A percentile compares a stretch with the other conserved stretches of the same genome.
Evolutionary conservation across 1,140 invertebrate genomes (phyloP).

Genomic region (Amphibalanus amphitrite): DNA sequence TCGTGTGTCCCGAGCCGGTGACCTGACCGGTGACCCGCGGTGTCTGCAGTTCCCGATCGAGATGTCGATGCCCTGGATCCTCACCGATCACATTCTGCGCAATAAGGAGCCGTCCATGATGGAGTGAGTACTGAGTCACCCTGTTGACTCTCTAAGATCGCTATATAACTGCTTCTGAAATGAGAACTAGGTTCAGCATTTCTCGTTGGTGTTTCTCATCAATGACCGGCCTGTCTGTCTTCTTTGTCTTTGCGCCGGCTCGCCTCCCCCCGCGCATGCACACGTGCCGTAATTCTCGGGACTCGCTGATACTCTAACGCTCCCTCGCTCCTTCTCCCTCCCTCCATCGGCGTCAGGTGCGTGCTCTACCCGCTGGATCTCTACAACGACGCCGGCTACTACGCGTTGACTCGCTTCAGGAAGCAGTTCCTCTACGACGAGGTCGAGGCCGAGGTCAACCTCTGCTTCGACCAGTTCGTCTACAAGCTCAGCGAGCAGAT

Average conservation of each 20-base stretch:
- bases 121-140: constrained; percentile 70
- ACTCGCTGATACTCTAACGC: too few species aligned
- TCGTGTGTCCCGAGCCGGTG: too few species aligned
- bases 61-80: constrained; percentile 99
- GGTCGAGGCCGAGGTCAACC: constrained; percentile 94
- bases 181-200: too few species aligned
- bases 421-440: constrained; percentile 99
- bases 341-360: constrained; percentile 39
- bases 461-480: constrained; percentile 99
- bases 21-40: too few species aligned
- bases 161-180: too few species aligned
- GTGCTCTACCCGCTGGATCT: constrained; percentile 94
- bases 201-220: too few species aligned
- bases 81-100: constrained; percentile 92
- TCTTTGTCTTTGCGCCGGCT: too few species aligned
- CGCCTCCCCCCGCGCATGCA: too few species aligned
- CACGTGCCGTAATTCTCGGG: too few species aligned
- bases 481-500: constrained; percentile 97
- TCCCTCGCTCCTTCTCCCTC: neutral
- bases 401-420: constrained; percentile 87
- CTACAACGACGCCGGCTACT: constrained; percentile 96
- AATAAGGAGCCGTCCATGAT: constrained; percentile 98
- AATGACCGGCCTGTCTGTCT: too few species aligned
- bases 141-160: too few species aligned
- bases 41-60: constrained; percentile 89